A percentile compares a stretch with the other conserved stretches of the same genome.
phyloP scores from a whole-genome alignment of 2,888 invertebrate species.

The Nomada ferruginata region DNA sequence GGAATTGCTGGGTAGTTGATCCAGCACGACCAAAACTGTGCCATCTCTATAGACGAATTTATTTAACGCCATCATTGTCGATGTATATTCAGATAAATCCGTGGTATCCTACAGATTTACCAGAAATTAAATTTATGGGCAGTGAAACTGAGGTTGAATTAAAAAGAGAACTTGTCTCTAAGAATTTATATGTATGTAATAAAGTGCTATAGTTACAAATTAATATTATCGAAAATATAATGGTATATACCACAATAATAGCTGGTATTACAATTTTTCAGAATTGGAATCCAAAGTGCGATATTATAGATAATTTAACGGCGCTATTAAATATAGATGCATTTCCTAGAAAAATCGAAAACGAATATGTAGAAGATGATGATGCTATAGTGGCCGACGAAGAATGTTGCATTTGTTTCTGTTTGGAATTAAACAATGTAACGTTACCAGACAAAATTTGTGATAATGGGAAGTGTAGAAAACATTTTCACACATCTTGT shows the following conservation, averaged over 20 bases:
- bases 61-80: constrained; percentile 77
- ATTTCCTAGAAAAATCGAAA: constrained; percentile 72
- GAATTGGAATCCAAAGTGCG: constrained; percentile 76
- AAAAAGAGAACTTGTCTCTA: constrained; percentile 70
- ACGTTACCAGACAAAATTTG: constrained; percentile 78
- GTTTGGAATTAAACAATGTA: constrained; percentile 72
- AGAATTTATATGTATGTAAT: constrained; percentile 71
- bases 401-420: constrained; percentile 82
- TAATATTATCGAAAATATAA: neutral
- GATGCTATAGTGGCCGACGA: constrained; percentile 74
- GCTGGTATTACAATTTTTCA: constrained; percentile 48
- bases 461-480: constrained; percentile 77
- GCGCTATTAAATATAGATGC: constrained; percentile 74
- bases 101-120: constrained; percentile 70
- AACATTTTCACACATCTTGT: constrained; percentile 78
- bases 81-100: constrained; percentile 77
- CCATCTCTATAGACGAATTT: constrained; percentile 80
- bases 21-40: constrained; percentile 78
- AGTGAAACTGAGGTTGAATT: constrained; percentile 74
- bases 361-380: constrained; percentile 36
- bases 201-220: neutral
- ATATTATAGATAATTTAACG: constrained; percentile 75
- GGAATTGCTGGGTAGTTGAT: constrained; percentile 81
- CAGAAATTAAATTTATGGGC: constrained; percentile 79
- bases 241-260: neutral